Conservation (phyloP, 1,140 invertebrate species). For the Archivesica marissinica region DNA sequence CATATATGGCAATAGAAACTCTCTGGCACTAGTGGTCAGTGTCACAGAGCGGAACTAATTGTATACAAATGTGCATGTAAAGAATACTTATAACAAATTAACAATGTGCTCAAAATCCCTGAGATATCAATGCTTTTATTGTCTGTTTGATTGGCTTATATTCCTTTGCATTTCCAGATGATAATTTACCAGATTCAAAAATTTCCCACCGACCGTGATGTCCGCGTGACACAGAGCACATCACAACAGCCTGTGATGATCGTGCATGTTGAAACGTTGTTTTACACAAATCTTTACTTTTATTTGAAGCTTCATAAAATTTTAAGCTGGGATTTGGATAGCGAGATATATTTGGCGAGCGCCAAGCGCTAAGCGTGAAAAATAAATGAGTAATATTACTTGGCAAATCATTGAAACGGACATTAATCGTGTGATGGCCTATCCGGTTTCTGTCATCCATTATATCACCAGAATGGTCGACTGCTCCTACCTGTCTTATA, state of each 20-base stretch:
- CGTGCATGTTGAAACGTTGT: constrained; percentile 70
- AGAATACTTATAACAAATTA: no score
- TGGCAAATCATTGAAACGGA: constrained; percentile 67
- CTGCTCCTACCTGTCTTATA: background rate
- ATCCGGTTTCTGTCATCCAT: constrained; percentile 63
- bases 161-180: constrained; percentile 68
- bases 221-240: constrained; percentile 70
- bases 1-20: no score
- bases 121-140: constrained; percentile 54
- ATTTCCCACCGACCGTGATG: constrained; percentile 68
- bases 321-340: constrained; percentile 72
- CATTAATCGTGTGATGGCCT: constrained; percentile 72
- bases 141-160: constrained; percentile 62
- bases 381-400: constrained; percentile 66
- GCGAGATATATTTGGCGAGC: constrained; percentile 65
- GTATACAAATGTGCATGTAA: no score
- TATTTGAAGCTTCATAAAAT: constrained; percentile 69
- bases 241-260: constrained; percentile 69
- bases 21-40: no score
- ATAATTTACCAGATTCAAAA: constrained; percentile 69
- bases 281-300: constrained; percentile 65
- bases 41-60: no score
- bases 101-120: constrained; percentile 64
- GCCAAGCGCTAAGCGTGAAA: constrained; percentile 74
- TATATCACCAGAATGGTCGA: constrained; percentile 71